These are phyloP conservation scores for Crossoptilon crossoptilon DNA, from an alignment of 2,797 vertebrate species.

Conservation along the genomic window DNA sequence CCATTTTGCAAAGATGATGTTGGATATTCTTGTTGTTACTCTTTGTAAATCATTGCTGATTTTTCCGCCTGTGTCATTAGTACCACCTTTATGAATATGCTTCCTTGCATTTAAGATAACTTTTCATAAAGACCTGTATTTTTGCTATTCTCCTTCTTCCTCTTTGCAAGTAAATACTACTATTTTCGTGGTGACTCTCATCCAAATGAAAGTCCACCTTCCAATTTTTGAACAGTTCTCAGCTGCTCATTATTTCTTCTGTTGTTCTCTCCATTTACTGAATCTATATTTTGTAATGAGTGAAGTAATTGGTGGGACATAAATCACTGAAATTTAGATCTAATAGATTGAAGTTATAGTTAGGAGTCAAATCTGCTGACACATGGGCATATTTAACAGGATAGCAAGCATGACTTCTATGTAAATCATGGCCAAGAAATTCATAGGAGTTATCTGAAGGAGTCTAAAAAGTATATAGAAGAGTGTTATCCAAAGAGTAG, in stretches of 20 bases:
- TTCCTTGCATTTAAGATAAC: not conserved
- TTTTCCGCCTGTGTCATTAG: not conserved
- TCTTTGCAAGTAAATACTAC: not conserved
- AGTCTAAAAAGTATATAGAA: not conserved
- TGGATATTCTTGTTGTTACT: not conserved
- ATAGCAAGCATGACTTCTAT: not conserved
- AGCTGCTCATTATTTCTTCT: not conserved
- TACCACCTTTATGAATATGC: not conserved
- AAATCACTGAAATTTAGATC: not conserved
- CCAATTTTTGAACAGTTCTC: not conserved
- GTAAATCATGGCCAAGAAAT: not conserved
- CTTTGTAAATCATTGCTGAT: accelerated
- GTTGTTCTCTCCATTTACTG: not conserved
- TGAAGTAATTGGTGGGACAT: not conserved
- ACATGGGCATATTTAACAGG: not conserved
- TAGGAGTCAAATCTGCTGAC: not conserved
- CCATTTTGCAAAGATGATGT: not conserved
- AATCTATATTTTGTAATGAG: not conserved
- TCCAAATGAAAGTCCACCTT: not conserved
- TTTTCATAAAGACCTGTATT: not conserved
- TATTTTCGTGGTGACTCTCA: not conserved
- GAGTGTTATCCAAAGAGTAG: not conserved
- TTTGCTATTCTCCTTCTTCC: not conserved
- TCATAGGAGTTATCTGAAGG: not conserved
- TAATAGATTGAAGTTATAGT: not conserved